These are phyloP conservation scores for Poeciliopsis presidionis DNA, from an alignment of 2,797 vertebrate genomes.

Conservation along the genomic window DNA sequence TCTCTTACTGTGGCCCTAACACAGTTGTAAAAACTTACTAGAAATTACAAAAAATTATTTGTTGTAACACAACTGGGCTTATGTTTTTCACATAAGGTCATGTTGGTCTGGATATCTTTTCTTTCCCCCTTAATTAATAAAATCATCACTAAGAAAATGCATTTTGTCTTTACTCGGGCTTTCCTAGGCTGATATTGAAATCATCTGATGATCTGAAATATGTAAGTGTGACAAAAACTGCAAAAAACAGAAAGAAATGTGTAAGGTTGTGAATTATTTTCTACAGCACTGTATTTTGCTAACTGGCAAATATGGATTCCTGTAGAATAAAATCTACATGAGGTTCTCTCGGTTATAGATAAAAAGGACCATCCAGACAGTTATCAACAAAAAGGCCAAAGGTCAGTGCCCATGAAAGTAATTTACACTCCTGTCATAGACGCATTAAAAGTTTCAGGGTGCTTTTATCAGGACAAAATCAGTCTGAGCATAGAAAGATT, in stretches of 20 bases:
- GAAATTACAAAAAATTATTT: not conserved
- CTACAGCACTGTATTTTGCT: not conserved
- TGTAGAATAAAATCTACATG: not conserved
- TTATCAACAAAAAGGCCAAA: not conserved
- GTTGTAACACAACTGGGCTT: not conserved
- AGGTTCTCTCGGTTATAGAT: not conserved
- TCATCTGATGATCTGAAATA: not conserved
- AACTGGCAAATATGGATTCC: not conserved
- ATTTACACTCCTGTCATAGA: not conserved
- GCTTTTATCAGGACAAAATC: not conserved
- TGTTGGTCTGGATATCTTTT: not conserved
- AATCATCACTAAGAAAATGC: not conserved
- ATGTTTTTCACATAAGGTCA: not conserved
- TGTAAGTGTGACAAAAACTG: not conserved
- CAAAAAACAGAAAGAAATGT: not conserved
- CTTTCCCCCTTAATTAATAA: not conserved
- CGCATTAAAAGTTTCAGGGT: conserved; percentile 1
- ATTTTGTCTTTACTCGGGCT: not conserved
- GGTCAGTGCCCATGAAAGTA: not conserved
- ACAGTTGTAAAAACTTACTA: not conserved
- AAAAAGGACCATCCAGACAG: not conserved
- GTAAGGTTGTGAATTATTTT: not conserved
- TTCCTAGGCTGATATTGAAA: not conserved
- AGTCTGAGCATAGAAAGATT: not conserved
- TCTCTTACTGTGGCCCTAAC: no score